These are phyloP conservation scores for Caenorhabditis briggsae DNA, from an alignment of 1,140 invertebrate species.

Conservation along the genomic window DNA sequence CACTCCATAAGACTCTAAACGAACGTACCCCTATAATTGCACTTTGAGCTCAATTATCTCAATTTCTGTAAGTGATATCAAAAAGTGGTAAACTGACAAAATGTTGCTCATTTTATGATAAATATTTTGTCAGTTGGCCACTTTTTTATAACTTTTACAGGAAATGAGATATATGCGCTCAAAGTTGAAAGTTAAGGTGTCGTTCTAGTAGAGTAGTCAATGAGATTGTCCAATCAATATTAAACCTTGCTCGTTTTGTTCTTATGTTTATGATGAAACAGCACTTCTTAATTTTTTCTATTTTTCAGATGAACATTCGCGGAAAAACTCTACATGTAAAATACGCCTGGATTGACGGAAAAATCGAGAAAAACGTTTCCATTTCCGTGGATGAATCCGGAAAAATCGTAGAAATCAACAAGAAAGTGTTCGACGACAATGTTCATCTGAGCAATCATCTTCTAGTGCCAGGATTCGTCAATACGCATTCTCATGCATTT, in stretches of 20 bases:
- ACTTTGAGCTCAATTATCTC: no score
- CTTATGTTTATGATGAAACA: background rate
- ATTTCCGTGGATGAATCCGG: slow-evolving; percentile 47
- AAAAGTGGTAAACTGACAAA: no score
- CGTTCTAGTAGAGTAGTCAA: no score
- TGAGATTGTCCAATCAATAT: no score
- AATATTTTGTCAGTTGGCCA: no score
- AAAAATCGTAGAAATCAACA: slow-evolving; percentile 48
- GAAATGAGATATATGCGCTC: no score
- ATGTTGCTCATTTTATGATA: no score
- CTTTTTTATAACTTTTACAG: no score
- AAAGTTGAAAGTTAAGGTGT: no score
- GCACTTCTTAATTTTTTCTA: background rate
- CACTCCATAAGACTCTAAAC: no score
- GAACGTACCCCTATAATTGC: no score
- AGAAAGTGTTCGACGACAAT: background rate
- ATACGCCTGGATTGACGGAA: slow-evolving; percentile 48
- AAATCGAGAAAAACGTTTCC: slow-evolving; percentile 52
- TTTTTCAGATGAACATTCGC: slow-evolving; percentile 19
- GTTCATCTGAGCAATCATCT: slow-evolving; percentile 39
- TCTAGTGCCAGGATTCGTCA: slow-evolving; percentile 75
- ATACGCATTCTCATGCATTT: slow-evolving; percentile 76
- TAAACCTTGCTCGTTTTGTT: background rate
- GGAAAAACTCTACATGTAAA: slow-evolving; percentile 12
- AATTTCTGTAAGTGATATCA: no score